phyloP scores from a whole-genome alignment of 2,113 vertebrate species.

The Gopherus flavomarginatus region DNA sequence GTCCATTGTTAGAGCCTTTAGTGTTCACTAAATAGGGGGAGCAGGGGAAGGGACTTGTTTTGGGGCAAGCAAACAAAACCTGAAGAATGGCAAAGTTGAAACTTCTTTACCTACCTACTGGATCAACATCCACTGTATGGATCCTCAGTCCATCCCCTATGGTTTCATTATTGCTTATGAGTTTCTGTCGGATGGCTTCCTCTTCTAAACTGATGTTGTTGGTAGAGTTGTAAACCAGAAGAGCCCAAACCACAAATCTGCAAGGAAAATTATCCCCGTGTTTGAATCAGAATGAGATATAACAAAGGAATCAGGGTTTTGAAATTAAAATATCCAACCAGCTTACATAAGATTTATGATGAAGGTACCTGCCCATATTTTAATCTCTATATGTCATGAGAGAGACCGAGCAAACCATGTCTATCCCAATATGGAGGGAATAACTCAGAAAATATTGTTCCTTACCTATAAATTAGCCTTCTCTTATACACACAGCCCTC shows the following conservation, averaged over 20 bases:
- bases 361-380: background rate
- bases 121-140: slow-evolving; percentile 65
- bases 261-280: slow-evolving; percentile 35
- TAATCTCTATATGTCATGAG: background rate
- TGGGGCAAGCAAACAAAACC: background rate
- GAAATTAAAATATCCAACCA: slow-evolving; percentile 44
- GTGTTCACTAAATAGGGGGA: background rate
- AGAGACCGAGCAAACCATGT: background rate
- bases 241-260: slow-evolving; percentile 83
- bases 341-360: background rate
- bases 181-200: slow-evolving; percentile 73
- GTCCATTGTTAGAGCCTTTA: background rate
- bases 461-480: background rate
- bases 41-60: background rate
- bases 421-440: slow-evolving; percentile 11
- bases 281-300: slow-evolving; percentile 47
- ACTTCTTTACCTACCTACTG: slow-evolving; percentile 81
- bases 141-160: slow-evolving; percentile 78
- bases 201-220: slow-evolving; percentile 81
- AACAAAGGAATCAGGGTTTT: background rate
- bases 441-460: background rate
- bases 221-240: slow-evolving; percentile 86
- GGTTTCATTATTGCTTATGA: slow-evolving; percentile 69
- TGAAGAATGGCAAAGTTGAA: background rate
- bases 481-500: background rate